Conservation (phyloP, 2,113 vertebrate species). For the Megaleporinus macrocephalus region DNA sequence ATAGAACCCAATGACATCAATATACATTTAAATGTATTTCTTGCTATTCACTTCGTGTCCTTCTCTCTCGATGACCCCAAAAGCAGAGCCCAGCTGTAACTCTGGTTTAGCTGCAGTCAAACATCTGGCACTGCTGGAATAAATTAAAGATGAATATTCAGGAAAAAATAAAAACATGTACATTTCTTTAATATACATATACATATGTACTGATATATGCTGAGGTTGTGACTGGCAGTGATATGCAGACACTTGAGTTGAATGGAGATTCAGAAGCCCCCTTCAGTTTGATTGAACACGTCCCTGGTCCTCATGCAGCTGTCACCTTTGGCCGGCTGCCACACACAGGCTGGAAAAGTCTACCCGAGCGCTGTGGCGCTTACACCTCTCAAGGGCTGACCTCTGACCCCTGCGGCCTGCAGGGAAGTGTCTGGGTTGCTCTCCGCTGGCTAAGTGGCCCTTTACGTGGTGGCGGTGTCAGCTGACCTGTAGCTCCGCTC, state of each 20-base stretch:
- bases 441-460: constrained; percentile 46
- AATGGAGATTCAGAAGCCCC: constrained; percentile 45
- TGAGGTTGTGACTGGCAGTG: constrained; percentile 18
- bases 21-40: not conserved
- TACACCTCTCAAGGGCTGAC: constrained; percentile 66
- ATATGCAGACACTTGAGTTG: constrained; percentile 40
- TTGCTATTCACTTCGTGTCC: not conserved
- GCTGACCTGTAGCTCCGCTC: constrained; percentile 49
- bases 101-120: not conserved
- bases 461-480: constrained; percentile 35
- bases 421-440: constrained; percentile 49
- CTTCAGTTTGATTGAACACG: constrained; percentile 59
- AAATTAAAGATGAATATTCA: not conserved
- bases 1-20: too few relatives aligned
- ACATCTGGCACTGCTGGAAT: not conserved
- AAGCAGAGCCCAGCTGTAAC: too few relatives aligned
- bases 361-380: constrained; percentile 55
- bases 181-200: too few relatives aligned
- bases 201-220: not conserved
- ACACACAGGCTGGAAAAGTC: constrained; percentile 66
- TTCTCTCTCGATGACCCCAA: not conserved
- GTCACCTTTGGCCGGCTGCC: constrained; percentile 68
- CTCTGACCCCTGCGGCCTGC: constrained; percentile 52
- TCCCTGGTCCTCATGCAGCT: constrained; percentile 44
- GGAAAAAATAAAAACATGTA: not conserved